phyloP scores from a whole-genome alignment of 2,797 vertebrate genomes.

The Discoglossus pictus region DNA sequence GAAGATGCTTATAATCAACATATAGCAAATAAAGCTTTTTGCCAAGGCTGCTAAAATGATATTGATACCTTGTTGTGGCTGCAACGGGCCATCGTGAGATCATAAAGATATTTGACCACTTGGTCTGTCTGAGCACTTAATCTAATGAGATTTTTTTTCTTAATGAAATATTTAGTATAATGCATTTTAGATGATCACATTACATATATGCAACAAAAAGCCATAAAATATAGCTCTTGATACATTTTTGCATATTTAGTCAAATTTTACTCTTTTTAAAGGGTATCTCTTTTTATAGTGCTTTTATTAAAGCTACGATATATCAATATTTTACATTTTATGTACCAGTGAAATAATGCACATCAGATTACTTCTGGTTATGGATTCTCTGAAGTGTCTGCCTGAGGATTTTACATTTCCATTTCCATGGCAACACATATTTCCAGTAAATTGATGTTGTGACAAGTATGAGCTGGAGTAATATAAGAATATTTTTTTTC shows the following conservation, averaged over 20 bases:
- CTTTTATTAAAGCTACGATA: conserved; percentile 1
- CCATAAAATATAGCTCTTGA: too few species aligned
- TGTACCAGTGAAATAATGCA: neutral
- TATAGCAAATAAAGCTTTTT: neutral
- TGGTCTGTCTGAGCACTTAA: conserved; percentile 18
- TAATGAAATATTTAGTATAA: conserved; percentile 6
- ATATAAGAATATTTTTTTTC: conserved; percentile 9
- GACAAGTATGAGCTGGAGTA: conserved; percentile 13
- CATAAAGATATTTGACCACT: conserved; percentile 7
- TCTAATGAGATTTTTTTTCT: conserved; percentile 25
- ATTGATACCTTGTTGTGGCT: neutral
- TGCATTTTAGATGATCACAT: neutral
- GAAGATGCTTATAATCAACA: too few species aligned
- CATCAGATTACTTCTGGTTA: conserved; percentile 8
- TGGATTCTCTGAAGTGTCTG: conserved; percentile 16
- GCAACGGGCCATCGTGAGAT: neutral
- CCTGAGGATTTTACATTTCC: conserved; percentile 12
- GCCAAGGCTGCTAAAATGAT: neutral
- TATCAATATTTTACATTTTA: conserved; percentile 4
- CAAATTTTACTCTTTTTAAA: too few species aligned
- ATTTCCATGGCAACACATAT: conserved; percentile 24
- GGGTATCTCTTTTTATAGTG: neutral
- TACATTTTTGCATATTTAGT: too few species aligned
- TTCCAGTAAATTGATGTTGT: conserved; percentile 41
- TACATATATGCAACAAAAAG: conserved; percentile 10